Evolutionary conservation across 1,140 invertebrate species (phyloP).

Genomic region (Trichoplusia ni): DNA sequence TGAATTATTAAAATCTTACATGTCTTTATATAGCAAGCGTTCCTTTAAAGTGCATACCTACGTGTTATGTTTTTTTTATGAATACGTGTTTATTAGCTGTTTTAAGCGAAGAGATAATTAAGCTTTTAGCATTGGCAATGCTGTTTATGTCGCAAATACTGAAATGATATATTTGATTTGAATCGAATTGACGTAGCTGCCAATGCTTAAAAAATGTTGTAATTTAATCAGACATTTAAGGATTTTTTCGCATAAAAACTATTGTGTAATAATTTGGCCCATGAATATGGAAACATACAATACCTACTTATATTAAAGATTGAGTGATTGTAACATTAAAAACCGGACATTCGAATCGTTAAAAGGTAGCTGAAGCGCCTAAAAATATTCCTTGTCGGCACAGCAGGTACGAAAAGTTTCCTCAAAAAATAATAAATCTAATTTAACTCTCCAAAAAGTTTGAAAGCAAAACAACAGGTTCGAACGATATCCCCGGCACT

Average conservation of each 20-base stretch:
- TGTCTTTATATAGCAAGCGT: conserved; percentile 1
- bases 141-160: conserved; percentile 6
- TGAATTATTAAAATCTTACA: not conserved
- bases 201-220: not conserved
- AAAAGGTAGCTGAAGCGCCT: conserved; percentile 16
- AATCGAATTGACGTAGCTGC: conserved; percentile 1
- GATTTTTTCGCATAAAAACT: not conserved
- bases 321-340: not conserved
- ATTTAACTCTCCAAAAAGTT: conserved; percentile 28
- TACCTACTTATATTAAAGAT: not conserved
- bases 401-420: conserved; percentile 26
- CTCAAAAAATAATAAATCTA: conserved; percentile 29
- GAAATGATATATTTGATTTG: conserved; percentile 7
- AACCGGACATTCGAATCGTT: not conserved
- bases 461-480: conserved; percentile 23
- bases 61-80: conserved; percentile 7
- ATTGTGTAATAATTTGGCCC: not conserved
- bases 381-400: conserved; percentile 2
- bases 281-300: not conserved
- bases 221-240: not conserved
- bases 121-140: not conserved
- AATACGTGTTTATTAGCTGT: not conserved
- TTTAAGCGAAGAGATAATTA: not conserved
- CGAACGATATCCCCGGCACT: conserved; percentile 22
- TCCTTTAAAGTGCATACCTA: not conserved